Conservation (phyloP, 2,888 invertebrate species). For the Congeria kusceri region DNA sequence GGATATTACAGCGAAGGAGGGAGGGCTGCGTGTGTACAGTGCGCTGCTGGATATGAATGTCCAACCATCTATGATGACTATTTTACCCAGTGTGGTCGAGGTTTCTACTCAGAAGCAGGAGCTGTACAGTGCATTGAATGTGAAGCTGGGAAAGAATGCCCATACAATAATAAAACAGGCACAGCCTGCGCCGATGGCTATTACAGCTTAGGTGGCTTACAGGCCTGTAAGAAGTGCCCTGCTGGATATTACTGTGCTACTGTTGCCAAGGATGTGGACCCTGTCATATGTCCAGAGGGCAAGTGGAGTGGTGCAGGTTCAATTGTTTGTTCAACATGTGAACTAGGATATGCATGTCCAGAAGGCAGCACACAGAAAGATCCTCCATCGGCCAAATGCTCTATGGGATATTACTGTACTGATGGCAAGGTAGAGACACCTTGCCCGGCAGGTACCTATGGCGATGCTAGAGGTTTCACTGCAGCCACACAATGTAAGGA, state of each 20-base stretch:
- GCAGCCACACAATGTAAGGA: conserved; percentile 69
- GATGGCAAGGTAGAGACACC: conserved; percentile 76
- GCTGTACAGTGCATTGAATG: conserved; percentile 77
- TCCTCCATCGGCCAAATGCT: conserved; percentile 76
- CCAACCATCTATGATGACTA: conserved; percentile 77
- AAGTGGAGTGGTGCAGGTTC: conserved; percentile 69
- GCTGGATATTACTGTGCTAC: conserved; percentile 78
- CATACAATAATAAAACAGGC: conserved; percentile 70
- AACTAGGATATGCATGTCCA: conserved; percentile 77
- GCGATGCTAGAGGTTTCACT: conserved; percentile 72
- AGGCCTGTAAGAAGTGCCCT: conserved; percentile 78
- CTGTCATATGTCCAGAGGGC: conserved; percentile 78
- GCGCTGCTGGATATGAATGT: conserved; percentile 82
- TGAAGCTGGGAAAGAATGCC: conserved; percentile 80
- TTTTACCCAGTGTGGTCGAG: conserved; percentile 71
- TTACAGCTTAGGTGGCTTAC: conserved; percentile 80
- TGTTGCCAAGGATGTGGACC: conserved; percentile 49
- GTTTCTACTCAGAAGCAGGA: conserved; percentile 77
- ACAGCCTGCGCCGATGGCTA: conserved; percentile 74
- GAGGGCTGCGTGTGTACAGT: conserved; percentile 73
- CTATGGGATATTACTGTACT: conserved; percentile 80
- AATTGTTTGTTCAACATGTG: conserved; percentile 69
- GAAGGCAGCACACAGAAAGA: conserved; percentile 76
- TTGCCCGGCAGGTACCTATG: conserved; percentile 82
- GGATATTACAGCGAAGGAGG: conserved; percentile 80